These are phyloP conservation scores for Brachynemurus nebulosus DNA, from an alignment of 2,888 invertebrate genomes.

Conservation along the genomic window DNA sequence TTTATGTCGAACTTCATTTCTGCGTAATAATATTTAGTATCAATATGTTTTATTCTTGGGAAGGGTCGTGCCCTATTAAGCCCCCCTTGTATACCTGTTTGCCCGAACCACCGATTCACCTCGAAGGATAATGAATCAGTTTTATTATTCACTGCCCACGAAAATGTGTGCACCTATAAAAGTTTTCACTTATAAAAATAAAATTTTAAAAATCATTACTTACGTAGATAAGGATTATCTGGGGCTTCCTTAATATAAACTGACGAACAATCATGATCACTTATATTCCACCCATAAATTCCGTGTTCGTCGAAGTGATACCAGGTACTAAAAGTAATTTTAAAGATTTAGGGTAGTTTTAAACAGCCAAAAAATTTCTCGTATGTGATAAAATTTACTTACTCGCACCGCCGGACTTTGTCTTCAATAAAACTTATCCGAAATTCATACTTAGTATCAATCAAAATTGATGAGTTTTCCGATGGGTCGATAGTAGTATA, in stretches of 20 bases:
- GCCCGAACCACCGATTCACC: no score
- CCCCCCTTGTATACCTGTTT: no score
- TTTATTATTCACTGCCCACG: no score
- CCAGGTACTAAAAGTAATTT: conserved; percentile 21
- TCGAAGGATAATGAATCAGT: no score
- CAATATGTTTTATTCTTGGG: no score
- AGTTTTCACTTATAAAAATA: conserved; percentile 1
- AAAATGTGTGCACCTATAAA: no score
- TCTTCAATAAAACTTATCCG: conserved; percentile 22
- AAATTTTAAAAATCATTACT: conserved; percentile 15
- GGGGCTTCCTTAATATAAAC: conserved; percentile 29
- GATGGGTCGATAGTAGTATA: conserved; percentile 21
- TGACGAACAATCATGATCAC: conserved; percentile 22
- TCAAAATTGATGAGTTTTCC: conserved; percentile 24
- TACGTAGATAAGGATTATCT: conserved; percentile 32
- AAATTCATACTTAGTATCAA: conserved; percentile 28
- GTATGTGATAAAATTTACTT: no score
- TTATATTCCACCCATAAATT: conserved; percentile 30
- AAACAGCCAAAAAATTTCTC: no score
- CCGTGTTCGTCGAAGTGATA: conserved; percentile 30
- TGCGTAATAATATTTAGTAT: no score
- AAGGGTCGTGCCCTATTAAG: no score
- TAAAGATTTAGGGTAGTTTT: no score
- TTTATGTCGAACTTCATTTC: no score
- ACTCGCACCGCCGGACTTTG: conserved; percentile 23